Conservation (phyloP, 2,113 vertebrate species). For the Cynocephalus volans region DNA sequence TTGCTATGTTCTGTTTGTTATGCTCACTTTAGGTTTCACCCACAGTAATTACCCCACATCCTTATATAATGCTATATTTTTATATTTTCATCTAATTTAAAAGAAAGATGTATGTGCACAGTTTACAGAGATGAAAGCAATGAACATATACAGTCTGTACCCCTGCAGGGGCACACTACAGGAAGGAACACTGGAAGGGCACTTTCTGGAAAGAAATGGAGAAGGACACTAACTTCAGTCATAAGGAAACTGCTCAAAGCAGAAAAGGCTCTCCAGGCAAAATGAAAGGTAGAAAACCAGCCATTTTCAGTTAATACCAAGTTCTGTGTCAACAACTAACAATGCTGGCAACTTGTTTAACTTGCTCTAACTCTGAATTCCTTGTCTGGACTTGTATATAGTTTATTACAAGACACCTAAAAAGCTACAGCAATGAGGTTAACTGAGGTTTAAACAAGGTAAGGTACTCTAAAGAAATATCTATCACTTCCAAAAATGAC, state of each 20-base stretch:
- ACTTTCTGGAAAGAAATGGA: constrained; percentile 28
- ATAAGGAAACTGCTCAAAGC: neutral
- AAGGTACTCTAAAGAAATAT: neutral
- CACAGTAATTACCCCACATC: neutral
- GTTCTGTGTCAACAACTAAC: neutral
- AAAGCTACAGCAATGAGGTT: neutral
- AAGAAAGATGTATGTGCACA: constrained; percentile 26
- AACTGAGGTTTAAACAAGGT: constrained; percentile 44
- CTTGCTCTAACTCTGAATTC: constrained; percentile 42
- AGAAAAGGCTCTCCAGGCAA: constrained; percentile 36
- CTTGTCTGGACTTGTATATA: constrained; percentile 67
- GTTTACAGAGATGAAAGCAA: constrained; percentile 47
- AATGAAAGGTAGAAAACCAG: constrained; percentile 52
- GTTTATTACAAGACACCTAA: constrained; percentile 2
- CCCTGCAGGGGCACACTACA: neutral
- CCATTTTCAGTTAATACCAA: neutral
- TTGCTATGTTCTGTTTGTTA: neutral
- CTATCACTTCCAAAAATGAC: neutral
- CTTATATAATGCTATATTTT: constrained; percentile 49
- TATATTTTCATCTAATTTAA: constrained; percentile 33
- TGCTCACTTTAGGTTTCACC: neutral
- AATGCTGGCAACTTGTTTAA: constrained; percentile 39
- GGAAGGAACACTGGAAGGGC: neutral
- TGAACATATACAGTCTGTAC: neutral
- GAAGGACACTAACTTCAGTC: neutral